Evolutionary conservation across 2,888 invertebrate species (phyloP).

Genomic region (Eupithecia subumbrata): DNA sequence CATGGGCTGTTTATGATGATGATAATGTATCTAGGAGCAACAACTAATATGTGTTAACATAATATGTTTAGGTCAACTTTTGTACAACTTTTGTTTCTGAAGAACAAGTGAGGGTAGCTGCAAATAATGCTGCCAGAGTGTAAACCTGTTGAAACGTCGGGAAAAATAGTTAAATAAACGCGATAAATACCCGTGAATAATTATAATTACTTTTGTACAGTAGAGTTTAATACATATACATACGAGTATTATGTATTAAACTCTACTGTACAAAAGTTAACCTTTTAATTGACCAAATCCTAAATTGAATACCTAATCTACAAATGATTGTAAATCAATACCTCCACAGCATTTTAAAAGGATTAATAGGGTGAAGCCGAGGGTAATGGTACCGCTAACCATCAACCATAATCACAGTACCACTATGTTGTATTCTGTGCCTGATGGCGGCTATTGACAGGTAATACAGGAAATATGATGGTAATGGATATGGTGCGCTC

Average conservation of each 20-base stretch:
- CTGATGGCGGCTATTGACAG: constrained; percentile 36
- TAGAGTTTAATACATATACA: too few species aligned
- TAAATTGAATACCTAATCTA: background rate
- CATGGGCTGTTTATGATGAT: background rate
- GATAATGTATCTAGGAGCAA: background rate
- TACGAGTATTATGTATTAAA: too few species aligned
- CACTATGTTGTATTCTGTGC: constrained; percentile 26
- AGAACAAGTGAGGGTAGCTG: too few species aligned
- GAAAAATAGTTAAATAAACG: too few species aligned
- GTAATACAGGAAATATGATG: constrained; percentile 36
- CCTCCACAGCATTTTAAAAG: constrained; percentile 10
- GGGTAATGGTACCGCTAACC: constrained; percentile 28
- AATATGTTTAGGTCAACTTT: too few species aligned
- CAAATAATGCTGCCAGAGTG: too few species aligned
- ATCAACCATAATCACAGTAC: constrained; percentile 15
- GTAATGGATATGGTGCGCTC: constrained; percentile 33
- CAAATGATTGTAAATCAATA: constrained; percentile 8
- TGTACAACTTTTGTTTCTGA: too few species aligned
- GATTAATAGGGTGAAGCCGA: constrained; percentile 20
- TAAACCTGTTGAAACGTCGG: too few species aligned
- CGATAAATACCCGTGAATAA: too few species aligned
- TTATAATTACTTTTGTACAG: too few species aligned
- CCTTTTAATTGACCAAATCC: background rate
- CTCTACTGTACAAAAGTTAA: background rate
- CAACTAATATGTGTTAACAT: too few species aligned